Evolutionary conservation across 2,113 vertebrate species (phyloP), one percentile per base, ranked within the genome.

Genomic region (Epinephelus cyanopodus): DNA sequence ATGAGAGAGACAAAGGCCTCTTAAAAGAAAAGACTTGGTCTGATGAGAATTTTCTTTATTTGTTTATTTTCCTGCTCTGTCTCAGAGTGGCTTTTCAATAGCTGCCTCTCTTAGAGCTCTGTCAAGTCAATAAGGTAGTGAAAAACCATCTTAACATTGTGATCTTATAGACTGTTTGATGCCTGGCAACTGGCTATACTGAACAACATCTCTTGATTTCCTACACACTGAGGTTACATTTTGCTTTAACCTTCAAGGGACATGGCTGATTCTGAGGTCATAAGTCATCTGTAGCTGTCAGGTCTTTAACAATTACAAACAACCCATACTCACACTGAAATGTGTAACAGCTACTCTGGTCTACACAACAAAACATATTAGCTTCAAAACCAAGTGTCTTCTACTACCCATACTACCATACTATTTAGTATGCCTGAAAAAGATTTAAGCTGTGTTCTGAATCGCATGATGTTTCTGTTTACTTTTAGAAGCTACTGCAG

Each of bases 1-100:
- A 95, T 93, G 92, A 93, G 91, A 94, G 92, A 96, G 92, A 95
- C 95, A 95, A 95, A 95, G 93, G 90, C 84, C 92, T 90, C 89
- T 90, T 88, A 74, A 87, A 92, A 92, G 87, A 92, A 94, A 93
- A 91, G 93, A 93, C 89, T 87, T 90, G 84, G 87, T 90, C 90
- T 92, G 90, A 92, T 91, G 90, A 83, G 78, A 95, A 91, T 91
- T 81, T 57, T 90, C 87, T 86, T 88, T 89, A 91, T 93, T 95
- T 95, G 93, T 95, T 94, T 94, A 93, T 94, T 91, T 93, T 89
- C 74, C 73, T 79, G 78, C 81, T 84, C 57, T 50, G 10, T 85
- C 88, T 82, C 69, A 0, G 52, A 86, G 66, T 76, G 82, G 80
- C 77, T 89, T 83, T 88, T 90, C 84, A 81, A 70, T 56, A 63